These are phyloP conservation scores for Spicauda simplicius DNA, from an alignment of 2,888 invertebrate genomes.

Conservation along the genomic window DNA sequence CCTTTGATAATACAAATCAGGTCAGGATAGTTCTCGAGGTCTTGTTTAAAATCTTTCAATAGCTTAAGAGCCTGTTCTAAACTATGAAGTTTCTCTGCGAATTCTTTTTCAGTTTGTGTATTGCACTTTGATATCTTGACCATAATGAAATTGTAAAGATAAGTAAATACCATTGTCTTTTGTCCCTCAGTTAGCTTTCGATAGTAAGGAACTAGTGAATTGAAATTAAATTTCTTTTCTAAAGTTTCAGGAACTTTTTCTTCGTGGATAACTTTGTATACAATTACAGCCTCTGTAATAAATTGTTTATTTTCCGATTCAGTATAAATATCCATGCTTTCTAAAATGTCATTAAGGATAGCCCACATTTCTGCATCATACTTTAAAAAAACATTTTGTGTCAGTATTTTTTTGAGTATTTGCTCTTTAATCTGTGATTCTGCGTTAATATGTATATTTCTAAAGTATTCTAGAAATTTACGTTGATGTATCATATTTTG, in stretches of 20 bases:
- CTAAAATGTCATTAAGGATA: constrained; percentile 55
- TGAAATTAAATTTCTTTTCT: constrained; percentile 52
- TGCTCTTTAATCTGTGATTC: constrained; percentile 43
- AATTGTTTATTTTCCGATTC: constrained; percentile 43
- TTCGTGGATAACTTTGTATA: constrained; percentile 53
- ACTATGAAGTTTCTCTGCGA: constrained; percentile 44
- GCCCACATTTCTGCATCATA: constrained; percentile 59
- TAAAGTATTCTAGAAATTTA: constrained; percentile 54
- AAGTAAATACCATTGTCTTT: constrained; percentile 56
- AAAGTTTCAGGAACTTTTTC: constrained; percentile 55
- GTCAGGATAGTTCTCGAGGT: constrained; percentile 54
- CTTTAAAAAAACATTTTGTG: constrained; percentile 48
- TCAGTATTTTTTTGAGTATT: constrained; percentile 53
- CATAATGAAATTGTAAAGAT: constrained; percentile 50
- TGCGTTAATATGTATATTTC: constrained; percentile 54
- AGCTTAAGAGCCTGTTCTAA: constrained; percentile 50
- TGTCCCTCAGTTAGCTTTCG: constrained; percentile 51
- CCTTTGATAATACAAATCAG: constrained; percentile 57
- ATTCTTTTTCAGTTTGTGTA: constrained; percentile 48
- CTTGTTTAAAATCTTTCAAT: constrained; percentile 60
- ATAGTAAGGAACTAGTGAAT: constrained; percentile 50
- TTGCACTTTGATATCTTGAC: constrained; percentile 47
- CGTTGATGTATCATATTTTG: constrained; percentile 50
- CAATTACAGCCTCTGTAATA: constrained; percentile 53
- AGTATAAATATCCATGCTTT: constrained; percentile 53